Base-by-base conservation (phyloP, 2,113 vertebrate species). In the Amblyopsis rosae region DNA sequence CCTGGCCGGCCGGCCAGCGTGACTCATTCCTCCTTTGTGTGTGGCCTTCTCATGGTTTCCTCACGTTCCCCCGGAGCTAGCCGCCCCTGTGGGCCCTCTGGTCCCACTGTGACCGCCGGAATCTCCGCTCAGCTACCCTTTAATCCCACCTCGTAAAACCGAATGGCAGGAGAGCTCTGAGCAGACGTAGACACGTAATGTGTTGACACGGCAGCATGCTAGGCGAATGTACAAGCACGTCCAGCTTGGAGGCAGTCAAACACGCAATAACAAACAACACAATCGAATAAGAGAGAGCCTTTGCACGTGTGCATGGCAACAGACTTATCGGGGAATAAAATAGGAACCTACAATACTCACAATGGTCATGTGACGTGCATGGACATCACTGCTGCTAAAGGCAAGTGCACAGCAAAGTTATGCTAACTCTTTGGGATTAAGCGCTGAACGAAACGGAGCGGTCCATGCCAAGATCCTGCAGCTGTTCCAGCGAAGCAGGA, bases 131-230 rank as follows among this genome's bases (percentile, higher is more conserved):
- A 32, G 64, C 19, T 15, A 73, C 70, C 70, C 81, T 73, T 73
- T 86, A 87, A 90, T 86, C 82, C 81, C 70, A 48, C 76, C 66
- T 85, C 83, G 32, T 88, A 89, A 89, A 88, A 79, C 0, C 16
- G 75, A 87, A 64, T 82, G 87, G 80, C 79, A 80, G 81, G 65
- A 1, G 72, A 86, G 84, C 82, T 74, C 81, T 82, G 67, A 80
- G 72, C 73, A 75, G 77, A 74, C 48, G 26, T 72, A 82, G 81
- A 67, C 70, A 50, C 70, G 72, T 73, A 76, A 82, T 67, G 69
- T 82, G 80, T 76, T 69, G 69, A 82, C 62, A 67, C 69, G 70
- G 72, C 80, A 70, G 32, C 70, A 67, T 72, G 62, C 65, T 66
- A 65, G 54, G 59, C 72, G 68, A 32, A 72, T 61, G 51, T 58